Conservation (phyloP, 1,140 invertebrate species). For the Pseudomyrmex cubaensis region DNA sequence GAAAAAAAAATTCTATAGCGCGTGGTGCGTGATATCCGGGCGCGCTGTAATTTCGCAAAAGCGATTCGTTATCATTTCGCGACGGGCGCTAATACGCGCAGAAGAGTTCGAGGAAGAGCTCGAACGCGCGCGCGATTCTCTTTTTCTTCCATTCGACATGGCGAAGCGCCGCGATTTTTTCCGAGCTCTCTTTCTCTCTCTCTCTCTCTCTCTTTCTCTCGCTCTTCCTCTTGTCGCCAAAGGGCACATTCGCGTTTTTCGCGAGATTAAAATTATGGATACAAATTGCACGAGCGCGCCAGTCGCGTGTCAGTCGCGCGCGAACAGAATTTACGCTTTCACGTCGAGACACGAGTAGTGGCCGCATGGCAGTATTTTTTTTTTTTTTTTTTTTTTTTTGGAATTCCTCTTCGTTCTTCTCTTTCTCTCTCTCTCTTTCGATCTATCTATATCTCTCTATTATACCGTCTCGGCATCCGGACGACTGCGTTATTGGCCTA, state of each 20-base stretch:
- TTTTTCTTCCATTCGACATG: conserved; percentile 38
- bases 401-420: not conserved
- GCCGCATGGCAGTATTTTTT: not conserved
- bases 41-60: conserved; percentile 44
- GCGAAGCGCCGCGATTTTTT: conserved; percentile 1
- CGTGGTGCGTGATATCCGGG: not conserved
- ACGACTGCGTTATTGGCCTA: not conserved
- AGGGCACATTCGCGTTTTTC: conserved; percentile 39
- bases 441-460: no score
- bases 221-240: not conserved
- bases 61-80: conserved; percentile 54
- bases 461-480: not conserved
- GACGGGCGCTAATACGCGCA: conserved; percentile 32
- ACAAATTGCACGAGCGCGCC: conserved; percentile 42
- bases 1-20: conserved; percentile 27
- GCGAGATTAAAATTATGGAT: conserved; percentile 57
- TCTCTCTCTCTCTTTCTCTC: no score
- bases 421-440: not conserved
- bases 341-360: conserved; percentile 20
- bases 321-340: conserved; percentile 46
- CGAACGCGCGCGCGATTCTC: conserved; percentile 20
- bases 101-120: not conserved
- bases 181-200: not conserved
- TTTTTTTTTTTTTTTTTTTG: conserved; percentile 17
- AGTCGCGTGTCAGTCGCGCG: conserved; percentile 34